Evolutionary conservation across 2,113 vertebrate species (phyloP), one percentile per base, ranked within the genome.

Genomic region (Ascaphus truei): DNA sequence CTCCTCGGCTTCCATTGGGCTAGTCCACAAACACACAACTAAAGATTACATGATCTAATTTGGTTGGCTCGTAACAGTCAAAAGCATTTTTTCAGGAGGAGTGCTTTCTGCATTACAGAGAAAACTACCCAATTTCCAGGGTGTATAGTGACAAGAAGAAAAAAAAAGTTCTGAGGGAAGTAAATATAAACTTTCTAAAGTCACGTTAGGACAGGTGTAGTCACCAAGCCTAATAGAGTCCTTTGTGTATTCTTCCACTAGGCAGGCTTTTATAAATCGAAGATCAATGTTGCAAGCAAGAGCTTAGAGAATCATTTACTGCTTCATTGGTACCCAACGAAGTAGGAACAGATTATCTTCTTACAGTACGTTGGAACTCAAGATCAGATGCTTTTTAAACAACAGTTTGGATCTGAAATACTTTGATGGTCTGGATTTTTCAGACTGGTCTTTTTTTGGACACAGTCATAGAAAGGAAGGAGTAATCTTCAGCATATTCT

Each of bases 261-360:
- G 11, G 12, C 13, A 16, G 15, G 6, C 58, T 77, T 73, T 76
- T 67, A 56, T 75, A 74, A 79, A 72, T 20, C 73, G 75, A 68
- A 67, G 68, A 68, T 63, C 3, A 5, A 1, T 1, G 75, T 57
- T 50, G 68, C 47, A 76, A 64, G 73, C 61, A 63, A 72, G 72
- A 76, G 72, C 62, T 78, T 74, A 65, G 41, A 72, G 75, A 69
- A 67, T 64, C 71, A 76, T 69, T 76, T 74, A 62, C 69, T 66
- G 73, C 75, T 79, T 75, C 78, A 80, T 73, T 81, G 74, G 68
- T 73, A 67, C n/a, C 68, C 37, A 63, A 71, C 77, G 68, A 77
- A 78, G 67, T 73, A 66, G 75, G 74, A 73, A 73, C 72, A 77
- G 1, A 63, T 78, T 58, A 79, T 79, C 72, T 76, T 62, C 68